Conservation (phyloP, 2,888 invertebrate species). For the Aphidoletes aphidimyza region DNA sequence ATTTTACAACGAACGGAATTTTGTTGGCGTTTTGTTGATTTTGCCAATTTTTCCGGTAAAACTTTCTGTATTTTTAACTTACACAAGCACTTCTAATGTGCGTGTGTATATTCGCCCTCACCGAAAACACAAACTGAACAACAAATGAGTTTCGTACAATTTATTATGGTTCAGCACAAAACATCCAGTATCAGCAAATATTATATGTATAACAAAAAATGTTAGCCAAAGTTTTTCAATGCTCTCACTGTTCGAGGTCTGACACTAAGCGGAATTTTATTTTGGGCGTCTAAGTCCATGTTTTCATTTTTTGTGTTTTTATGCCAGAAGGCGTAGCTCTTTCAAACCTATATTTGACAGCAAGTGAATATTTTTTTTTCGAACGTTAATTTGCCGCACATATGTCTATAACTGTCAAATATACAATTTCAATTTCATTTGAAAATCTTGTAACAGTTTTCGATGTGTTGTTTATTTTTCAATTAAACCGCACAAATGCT, state of each 20-base stretch:
- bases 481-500: too few species aligned
- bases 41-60: not conserved
- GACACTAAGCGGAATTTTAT: not conserved
- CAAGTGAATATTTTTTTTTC: conserved; percentile 3
- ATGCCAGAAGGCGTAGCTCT: not conserved
- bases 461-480: too few species aligned
- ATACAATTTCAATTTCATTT: conserved; percentile 17
- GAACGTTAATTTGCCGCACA: conserved; percentile 18
- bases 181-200: conserved; percentile 25
- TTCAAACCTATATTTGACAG: not conserved
- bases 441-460: too few species aligned
- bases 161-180: conserved; percentile 32
- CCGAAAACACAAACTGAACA: not conserved
- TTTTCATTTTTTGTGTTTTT: not conserved
- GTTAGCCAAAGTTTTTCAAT: conserved; percentile 13
- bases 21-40: conserved; percentile 15
- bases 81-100: not conserved
- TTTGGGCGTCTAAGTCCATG: not conserved
- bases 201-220: conserved; percentile 14
- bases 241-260: not conserved
- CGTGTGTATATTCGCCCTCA: not conserved
- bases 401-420: not conserved
- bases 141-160: not conserved
- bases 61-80: too few species aligned
- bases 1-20: not conserved